phyloP scores from a whole-genome alignment of 1,140 invertebrate genomes.

The Trichonephila clavata region DNA sequence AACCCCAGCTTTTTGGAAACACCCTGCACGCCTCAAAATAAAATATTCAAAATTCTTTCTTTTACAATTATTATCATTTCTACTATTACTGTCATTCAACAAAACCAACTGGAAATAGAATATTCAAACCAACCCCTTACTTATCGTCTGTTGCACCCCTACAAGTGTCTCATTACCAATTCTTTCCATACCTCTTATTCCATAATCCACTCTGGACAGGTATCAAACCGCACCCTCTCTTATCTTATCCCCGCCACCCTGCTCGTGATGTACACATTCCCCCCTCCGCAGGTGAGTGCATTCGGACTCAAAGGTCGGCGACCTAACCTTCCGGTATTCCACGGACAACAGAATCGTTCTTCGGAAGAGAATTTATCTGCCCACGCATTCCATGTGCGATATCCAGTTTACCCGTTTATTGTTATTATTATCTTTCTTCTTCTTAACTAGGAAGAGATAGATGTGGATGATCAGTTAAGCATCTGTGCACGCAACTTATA shows the following conservation, averaged over 20 bases:
- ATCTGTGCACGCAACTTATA: neutral
- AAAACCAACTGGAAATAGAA: too few species aligned
- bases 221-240: neutral
- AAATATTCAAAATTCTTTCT: too few species aligned
- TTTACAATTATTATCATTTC: too few species aligned
- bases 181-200: neutral
- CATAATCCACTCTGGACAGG: neutral
- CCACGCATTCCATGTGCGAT: constrained; percentile 3
- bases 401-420: neutral
- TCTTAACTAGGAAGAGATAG: neutral
- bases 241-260: neutral
- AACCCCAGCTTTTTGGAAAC: too few species aligned
- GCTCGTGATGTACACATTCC: neutral
- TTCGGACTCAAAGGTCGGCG: constrained; percentile 14
- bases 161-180: neutral
- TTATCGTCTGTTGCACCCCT: too few species aligned
- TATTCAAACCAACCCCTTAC: too few species aligned
- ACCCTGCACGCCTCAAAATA: too few species aligned
- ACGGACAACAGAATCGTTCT: neutral
- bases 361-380: neutral
- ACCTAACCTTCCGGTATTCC: constrained; percentile 29
- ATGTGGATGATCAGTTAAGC: neutral
- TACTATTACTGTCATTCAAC: too few species aligned
- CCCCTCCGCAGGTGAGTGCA: neutral
- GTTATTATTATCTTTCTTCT: neutral